Percentiles rank a stretch among this genome's conserved stretches.
phyloP scores from a whole-genome alignment of 64 coral and sea anemone genomes.

The Pachyseris speciosa region DNA sequence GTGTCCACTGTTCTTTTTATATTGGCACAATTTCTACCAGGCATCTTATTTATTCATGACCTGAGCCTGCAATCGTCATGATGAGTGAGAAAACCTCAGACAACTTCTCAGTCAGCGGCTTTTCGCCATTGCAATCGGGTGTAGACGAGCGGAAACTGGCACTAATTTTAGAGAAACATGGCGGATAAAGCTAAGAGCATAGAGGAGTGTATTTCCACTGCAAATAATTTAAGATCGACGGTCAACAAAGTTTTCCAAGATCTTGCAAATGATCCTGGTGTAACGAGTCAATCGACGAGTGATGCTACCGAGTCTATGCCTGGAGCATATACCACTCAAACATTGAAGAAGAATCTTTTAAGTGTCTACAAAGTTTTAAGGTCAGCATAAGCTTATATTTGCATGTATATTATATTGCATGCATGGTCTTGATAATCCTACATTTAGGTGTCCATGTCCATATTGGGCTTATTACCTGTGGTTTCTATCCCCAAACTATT shows the following conservation, averaged over 20 bases:
- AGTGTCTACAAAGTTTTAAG: constrained; percentile 75
- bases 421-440: too few relatives aligned
- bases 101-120: neutral
- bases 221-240: constrained; percentile 64
- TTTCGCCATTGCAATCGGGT: neutral
- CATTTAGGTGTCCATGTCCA: too few relatives aligned
- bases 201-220: constrained; percentile 62
- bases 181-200: constrained; percentile 68
- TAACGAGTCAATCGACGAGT: neutral
- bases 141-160: neutral
- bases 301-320: constrained; percentile 29
- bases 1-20: constrained; percentile 30
- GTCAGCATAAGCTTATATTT: too few relatives aligned
- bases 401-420: too few relatives aligned
- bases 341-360: constrained; percentile 77
- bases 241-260: constrained; percentile 88
- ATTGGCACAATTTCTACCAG: neutral
- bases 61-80: neutral
- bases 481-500: too few relatives aligned
- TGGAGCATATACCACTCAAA: constrained; percentile 9
- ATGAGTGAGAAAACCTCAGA: neutral
- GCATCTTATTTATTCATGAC: neutral
- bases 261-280: constrained; percentile 54
- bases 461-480: too few relatives aligned
- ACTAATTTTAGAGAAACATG: constrained; percentile 46